A percentile compares a stretch with the other conserved stretches of the same genome.
Conservation (phyloP, 1,140 invertebrate species). For the Micrasema minimum region DNA sequence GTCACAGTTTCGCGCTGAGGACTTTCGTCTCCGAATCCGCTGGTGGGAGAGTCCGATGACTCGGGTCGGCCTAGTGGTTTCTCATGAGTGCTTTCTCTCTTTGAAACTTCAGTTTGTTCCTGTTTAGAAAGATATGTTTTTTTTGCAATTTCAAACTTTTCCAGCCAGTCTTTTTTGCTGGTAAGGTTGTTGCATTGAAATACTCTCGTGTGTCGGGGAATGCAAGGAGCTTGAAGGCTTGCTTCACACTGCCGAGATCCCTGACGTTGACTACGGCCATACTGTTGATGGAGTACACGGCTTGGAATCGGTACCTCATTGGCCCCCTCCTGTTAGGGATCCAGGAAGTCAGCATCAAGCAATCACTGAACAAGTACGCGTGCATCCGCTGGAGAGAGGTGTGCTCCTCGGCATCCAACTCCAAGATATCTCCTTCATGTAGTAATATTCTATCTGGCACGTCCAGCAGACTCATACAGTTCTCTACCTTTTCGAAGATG, state of each 20-base stretch:
- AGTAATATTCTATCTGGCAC: constrained; percentile 80
- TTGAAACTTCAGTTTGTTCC: constrained; percentile 68
- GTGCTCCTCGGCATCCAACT: constrained; percentile 89
- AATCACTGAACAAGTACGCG: constrained; percentile 93
- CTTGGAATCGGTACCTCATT: constrained; percentile 90
- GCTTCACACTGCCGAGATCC: constrained; percentile 89
- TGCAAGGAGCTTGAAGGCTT: constrained; percentile 93
- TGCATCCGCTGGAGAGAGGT: constrained; percentile 87
- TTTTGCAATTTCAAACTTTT: constrained; percentile 92
- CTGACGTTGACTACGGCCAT: constrained; percentile 95
- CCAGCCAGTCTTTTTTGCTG: constrained; percentile 94
- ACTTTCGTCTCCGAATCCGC: constrained; percentile 64
- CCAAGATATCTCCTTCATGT: constrained; percentile 90
- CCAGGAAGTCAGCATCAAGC: constrained; percentile 72
- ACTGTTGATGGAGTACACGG: constrained; percentile 89
- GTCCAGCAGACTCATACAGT: constrained; percentile 83
- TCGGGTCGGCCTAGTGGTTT: constrained; percentile 61
- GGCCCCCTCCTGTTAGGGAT: constrained; percentile 79
- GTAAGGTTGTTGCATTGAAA: constrained; percentile 90
- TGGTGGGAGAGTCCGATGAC: constrained; percentile 62
- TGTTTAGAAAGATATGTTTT: constrained; percentile 81
- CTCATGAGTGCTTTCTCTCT: constrained; percentile 56
- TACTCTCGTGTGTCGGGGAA: constrained; percentile 91
- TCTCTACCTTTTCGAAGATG: constrained; percentile 89
- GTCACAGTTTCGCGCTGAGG: constrained; percentile 68